Conservation (phyloP, 2,113 vertebrate genomes). For the Colaptes auratus region DNA sequence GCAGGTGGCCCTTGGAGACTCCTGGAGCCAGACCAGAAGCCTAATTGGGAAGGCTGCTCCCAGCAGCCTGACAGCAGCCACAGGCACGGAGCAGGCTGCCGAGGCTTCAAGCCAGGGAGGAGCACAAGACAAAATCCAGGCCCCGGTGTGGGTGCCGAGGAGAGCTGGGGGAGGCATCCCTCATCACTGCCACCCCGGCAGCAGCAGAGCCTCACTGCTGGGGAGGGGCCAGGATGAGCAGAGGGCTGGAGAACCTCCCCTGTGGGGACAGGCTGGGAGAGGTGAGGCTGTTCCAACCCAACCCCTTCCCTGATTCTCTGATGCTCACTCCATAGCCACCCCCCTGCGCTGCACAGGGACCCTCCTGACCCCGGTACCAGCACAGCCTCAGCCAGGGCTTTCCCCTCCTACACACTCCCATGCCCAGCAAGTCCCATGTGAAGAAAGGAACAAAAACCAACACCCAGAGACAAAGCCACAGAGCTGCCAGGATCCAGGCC, state of each 20-base stretch:
- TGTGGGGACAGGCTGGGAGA: too few relatives aligned
- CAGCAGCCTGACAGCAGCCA: neutral
- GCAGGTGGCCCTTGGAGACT: neutral
- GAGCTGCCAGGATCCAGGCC: neutral
- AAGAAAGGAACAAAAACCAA: neutral
- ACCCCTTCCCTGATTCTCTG: too few relatives aligned
- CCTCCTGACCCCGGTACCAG: neutral
- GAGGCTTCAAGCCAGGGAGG: neutral
- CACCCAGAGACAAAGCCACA: neutral
- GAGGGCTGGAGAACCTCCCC: too few relatives aligned
- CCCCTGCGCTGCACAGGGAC: neutral
- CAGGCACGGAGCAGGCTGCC: neutral
- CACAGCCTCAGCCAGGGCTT: neutral
- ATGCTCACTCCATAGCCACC: rapidly evolving
- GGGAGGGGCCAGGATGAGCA: too few relatives aligned
- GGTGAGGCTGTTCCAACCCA: too few relatives aligned
- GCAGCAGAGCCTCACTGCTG: neutral
- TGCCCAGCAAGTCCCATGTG: neutral
- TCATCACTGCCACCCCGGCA: rapidly evolving
- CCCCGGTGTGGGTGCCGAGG: neutral
- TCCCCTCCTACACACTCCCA: neutral
- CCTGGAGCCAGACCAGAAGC: neutral
- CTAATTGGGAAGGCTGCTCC: neutral
- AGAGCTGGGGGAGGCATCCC: neutral
- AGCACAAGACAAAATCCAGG: neutral